Conservation (phyloP, 2,797 vertebrate species). For the Xenops minutus region DNA sequence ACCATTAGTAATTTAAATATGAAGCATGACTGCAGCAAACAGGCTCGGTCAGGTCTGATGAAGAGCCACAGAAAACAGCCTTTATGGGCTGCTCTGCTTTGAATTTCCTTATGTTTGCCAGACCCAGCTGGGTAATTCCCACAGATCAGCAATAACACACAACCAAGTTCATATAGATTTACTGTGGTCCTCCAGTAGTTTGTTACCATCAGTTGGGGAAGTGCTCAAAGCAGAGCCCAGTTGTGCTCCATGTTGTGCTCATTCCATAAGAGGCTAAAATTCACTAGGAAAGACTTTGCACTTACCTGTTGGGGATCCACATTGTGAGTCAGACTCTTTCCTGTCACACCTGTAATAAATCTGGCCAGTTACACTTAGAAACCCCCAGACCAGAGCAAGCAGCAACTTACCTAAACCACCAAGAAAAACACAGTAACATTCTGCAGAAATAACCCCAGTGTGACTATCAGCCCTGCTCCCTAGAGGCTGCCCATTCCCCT, state of each 20-base stretch:
- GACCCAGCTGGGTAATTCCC: neutral
- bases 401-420: neutral
- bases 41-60: neutral
- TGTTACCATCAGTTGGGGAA: neutral
- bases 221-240: neutral
- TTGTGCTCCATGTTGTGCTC: neutral
- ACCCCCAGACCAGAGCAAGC: neutral
- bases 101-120: neutral
- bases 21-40: neutral
- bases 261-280: neutral
- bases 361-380: neutral
- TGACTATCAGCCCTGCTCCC: neutral
- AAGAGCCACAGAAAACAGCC: neutral
- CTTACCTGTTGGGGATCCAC: neutral
- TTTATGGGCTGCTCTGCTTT: neutral
- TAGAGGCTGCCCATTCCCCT: neutral
- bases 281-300: neutral
- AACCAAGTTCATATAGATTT: neutral
- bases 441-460: neutral
- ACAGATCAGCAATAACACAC: neutral
- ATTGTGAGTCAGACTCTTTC: neutral
- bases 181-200: neutral
- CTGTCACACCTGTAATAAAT: neutral
- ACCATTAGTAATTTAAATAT: neutral
- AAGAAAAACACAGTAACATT: neutral